Conservation (phyloP, 2,113 vertebrate genomes). For the Leptobrachium leishanense region DNA sequence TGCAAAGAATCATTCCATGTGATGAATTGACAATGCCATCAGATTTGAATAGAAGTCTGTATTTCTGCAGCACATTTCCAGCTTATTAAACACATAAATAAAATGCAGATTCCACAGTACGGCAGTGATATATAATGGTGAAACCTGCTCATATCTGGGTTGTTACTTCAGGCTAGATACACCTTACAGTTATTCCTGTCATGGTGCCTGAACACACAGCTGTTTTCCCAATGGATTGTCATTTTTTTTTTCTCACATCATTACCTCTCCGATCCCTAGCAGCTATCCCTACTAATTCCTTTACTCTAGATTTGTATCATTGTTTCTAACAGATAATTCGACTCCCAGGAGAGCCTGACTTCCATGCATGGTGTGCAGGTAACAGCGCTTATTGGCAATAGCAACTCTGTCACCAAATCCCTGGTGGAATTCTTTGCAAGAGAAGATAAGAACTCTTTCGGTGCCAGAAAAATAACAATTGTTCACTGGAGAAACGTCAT, state of each 20-base stretch:
- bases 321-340: conserved; percentile 11
- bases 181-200: conserved; percentile 34
- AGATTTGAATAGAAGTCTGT: conserved; percentile 12
- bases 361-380: neutral
- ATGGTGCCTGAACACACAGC: conserved; percentile 32
- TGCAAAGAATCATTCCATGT: too few relatives aligned
- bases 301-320: neutral
- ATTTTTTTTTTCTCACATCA: conserved; percentile 11
- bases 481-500: too few relatives aligned
- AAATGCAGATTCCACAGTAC: conserved; percentile 29
- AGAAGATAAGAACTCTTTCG: neutral
- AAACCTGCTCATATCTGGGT: conserved; percentile 6
- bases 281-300: conserved; percentile 19
- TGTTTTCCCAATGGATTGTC: conserved; percentile 11
- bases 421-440: neutral
- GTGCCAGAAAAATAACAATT: neutral
- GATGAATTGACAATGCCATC: neutral
- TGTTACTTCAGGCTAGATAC: conserved; percentile 24
- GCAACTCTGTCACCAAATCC: neutral
- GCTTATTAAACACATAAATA: conserved; percentile 27
- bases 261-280: conserved; percentile 1
- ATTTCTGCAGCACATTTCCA: conserved; percentile 23
- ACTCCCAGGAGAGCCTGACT: neutral
- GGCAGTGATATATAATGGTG: neutral
- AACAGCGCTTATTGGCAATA: neutral